phyloP scores from a whole-genome alignment of 2,113 vertebrate genomes.

The Mugil cephalus region DNA sequence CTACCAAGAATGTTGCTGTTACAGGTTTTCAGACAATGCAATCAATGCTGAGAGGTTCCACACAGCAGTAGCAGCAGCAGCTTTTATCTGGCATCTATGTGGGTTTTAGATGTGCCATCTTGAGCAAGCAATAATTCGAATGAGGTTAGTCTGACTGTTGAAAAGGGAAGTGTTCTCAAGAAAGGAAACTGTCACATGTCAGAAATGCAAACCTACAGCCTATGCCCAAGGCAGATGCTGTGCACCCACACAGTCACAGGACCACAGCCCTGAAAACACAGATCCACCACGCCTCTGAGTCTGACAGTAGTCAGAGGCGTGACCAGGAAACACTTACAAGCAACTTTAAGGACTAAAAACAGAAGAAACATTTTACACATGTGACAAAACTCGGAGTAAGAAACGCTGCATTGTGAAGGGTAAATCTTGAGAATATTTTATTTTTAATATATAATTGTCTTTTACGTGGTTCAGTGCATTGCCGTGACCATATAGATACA shows the following conservation, averaged over 20 bases:
- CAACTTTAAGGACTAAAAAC: background rate
- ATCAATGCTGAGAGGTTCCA: no score
- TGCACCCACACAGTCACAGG: constrained; percentile 59
- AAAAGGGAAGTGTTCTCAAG: constrained; percentile 47
- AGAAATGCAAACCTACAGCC: background rate
- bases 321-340: constrained; percentile 34
- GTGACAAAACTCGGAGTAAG: background rate
- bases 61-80: no score
- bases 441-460: no score
- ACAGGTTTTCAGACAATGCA: no score
- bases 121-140: background rate
- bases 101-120: background rate
- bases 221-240: constrained; percentile 1
- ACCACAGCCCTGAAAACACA: constrained; percentile 11
- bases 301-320: constrained; percentile 13
- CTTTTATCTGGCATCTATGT: background rate
- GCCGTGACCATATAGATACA: background rate
- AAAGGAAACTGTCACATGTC: constrained; percentile 29
- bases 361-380: background rate
- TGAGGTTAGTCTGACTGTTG: no score
- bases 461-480: background rate
- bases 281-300: background rate
- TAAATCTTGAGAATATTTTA: constrained; percentile 19
- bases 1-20: no score
- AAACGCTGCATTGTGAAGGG: background rate